These are phyloP conservation scores for Eulemur coronatus DNA, from an alignment of 2,797 vertebrate genomes.

Conservation along the genomic window DNA sequence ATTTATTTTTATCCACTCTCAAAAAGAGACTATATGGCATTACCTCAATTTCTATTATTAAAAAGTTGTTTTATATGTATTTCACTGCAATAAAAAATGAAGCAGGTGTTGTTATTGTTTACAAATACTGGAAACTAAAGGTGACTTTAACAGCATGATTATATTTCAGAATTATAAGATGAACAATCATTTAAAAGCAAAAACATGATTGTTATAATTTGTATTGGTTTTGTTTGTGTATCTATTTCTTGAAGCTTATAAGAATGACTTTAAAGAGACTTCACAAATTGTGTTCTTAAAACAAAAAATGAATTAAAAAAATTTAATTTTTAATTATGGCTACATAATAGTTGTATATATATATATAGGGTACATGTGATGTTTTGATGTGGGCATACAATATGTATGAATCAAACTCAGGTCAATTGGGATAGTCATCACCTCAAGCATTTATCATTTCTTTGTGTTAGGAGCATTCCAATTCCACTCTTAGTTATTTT, in stretches of 20 bases:
- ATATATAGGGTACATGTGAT: too few species aligned
- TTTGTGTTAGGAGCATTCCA: too few species aligned
- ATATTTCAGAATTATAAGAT: background rate
- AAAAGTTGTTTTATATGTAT: background rate
- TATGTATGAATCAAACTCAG: too few species aligned
- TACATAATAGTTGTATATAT: too few species aligned
- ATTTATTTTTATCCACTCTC: background rate
- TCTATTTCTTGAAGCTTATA: background rate
- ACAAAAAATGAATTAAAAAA: background rate
- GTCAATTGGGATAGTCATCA: too few species aligned
- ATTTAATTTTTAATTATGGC: too few species aligned
- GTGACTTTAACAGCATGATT: background rate
- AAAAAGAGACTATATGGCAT: background rate
- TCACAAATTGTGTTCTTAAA: slow-evolving; percentile 15
- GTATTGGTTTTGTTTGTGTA: background rate
- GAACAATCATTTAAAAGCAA: background rate
- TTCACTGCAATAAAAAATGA: background rate
- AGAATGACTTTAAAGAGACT: slow-evolving; percentile 28
- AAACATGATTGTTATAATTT: background rate
- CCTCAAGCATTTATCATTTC: too few species aligned
- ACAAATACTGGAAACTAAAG: background rate
- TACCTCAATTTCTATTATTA: background rate
- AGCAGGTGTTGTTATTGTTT: background rate
- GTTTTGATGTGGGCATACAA: too few species aligned
- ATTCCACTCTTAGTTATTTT: too few species aligned